Percentiles rank a stretch among this genome's conserved stretches.
These are phyloP conservation scores for Drosophila melanocephala DNA, from an alignment of 2,888 invertebrate species.

Conservation along the genomic window DNA sequence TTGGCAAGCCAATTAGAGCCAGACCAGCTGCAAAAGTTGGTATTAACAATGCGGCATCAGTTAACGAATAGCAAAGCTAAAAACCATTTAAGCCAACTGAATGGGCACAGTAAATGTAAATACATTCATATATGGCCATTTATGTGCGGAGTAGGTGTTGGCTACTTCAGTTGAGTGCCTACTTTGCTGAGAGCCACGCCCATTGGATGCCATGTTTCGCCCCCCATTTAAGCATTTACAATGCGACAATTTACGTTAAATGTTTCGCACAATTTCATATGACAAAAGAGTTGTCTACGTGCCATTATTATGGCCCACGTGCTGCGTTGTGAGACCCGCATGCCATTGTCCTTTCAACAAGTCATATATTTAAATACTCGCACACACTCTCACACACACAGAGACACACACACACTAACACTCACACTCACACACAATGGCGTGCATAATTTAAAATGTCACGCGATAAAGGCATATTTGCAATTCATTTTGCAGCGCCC, in stretches of 20 bases:
- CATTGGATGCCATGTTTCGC: neutral
- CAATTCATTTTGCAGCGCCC: slow-evolving; percentile 59
- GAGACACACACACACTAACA: slow-evolving; percentile 37
- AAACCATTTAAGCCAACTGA: slow-evolving; percentile 41
- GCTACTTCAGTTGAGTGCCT: slow-evolving; percentile 4
- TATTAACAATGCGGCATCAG: slow-evolving; percentile 21
- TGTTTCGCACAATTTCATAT: slow-evolving; percentile 77
- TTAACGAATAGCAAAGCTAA: slow-evolving; percentile 9
- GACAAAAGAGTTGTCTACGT: slow-evolving; percentile 81
- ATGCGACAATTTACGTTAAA: slow-evolving; percentile 79
- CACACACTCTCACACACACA: slow-evolving; percentile 1
- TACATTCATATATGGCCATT: slow-evolving; percentile 22
- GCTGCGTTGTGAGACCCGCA: slow-evolving; percentile 39
- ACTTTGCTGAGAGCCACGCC: slow-evolving; percentile 58
- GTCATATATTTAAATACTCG: neutral
- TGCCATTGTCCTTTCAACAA: slow-evolving; percentile 69
- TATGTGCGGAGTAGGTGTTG: slow-evolving; percentile 5
- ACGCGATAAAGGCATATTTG: slow-evolving; percentile 62
- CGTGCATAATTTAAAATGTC: slow-evolving; percentile 15
- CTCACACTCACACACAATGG: slow-evolving; percentile 51
- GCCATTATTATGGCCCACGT: slow-evolving; percentile 72
- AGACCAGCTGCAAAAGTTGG: neutral
- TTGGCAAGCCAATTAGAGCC: slow-evolving; percentile 63
- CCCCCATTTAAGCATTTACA: slow-evolving; percentile 34
- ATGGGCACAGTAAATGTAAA: slow-evolving; percentile 9